A percentile compares a stretch with the other conserved stretches of the same genome.
Evolutionary conservation across 2,797 vertebrate genomes (phyloP).

Genomic region (Lithobates pipiens): DNA sequence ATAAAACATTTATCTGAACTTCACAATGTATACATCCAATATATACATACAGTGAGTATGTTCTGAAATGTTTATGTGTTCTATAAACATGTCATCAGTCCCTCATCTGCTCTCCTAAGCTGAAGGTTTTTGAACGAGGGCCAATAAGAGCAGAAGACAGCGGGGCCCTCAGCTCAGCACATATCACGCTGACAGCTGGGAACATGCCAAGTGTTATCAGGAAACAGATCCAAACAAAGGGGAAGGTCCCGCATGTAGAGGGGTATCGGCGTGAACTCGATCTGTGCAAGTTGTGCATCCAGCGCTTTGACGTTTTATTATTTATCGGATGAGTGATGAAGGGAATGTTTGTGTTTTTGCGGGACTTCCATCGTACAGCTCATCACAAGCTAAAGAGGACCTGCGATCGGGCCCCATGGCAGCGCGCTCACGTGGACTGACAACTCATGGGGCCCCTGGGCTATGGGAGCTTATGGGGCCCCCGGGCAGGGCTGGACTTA

Average conservation of each 20-base stretch:
- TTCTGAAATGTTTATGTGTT: constrained; percentile 60
- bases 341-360: neutral
- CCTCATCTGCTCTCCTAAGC: constrained; percentile 59
- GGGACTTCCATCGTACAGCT: neutral
- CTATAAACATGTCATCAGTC: constrained; percentile 63
- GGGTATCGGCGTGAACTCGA: constrained; percentile 9
- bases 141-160: constrained; percentile 58
- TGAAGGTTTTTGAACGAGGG: constrained; percentile 56
- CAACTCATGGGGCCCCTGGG: too few species aligned
- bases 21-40: constrained; percentile 57
- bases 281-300: neutral
- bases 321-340: neutral
- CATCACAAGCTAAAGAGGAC: neutral
- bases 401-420: neutral
- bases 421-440: too few species aligned
- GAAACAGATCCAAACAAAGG: constrained; percentile 53
- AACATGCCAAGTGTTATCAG: constrained; percentile 57
- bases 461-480: too few species aligned
- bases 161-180: constrained; percentile 47
- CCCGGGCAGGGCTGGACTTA: too few species aligned
- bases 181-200: constrained; percentile 56
- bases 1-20: constrained; percentile 62
- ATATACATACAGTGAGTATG: constrained; percentile 61
- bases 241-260: constrained; percentile 1
- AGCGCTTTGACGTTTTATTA: constrained; percentile 9